phyloP scores from a whole-genome alignment of 2,888 invertebrate species.

The Pseudanteris insignis region DNA sequence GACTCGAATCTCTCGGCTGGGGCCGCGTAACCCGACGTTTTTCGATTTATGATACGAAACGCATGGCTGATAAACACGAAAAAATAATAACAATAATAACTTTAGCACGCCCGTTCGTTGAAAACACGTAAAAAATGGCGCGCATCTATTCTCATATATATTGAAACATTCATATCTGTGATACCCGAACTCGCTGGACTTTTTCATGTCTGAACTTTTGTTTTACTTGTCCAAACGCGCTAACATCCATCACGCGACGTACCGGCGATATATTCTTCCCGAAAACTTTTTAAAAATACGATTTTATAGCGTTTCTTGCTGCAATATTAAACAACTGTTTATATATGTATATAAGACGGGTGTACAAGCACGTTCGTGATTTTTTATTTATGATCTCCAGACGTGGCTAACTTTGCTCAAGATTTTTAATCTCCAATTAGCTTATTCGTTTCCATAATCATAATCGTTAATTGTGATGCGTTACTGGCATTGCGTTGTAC shows the following conservation, averaged over 20 bases:
- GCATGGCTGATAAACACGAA: slow-evolving; percentile 53
- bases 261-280: slow-evolving; percentile 40
- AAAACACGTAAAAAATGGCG: slow-evolving; percentile 50
- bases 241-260: slow-evolving; percentile 39
- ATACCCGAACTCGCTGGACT: slow-evolving; percentile 38
- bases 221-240: slow-evolving; percentile 39
- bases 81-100: slow-evolving; percentile 59
- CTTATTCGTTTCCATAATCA: not conserved
- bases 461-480: too few relatives aligned
- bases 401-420: slow-evolving; percentile 2
- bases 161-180: slow-evolving; percentile 40
- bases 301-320: slow-evolving; percentile 39
- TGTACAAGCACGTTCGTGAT: slow-evolving; percentile 25
- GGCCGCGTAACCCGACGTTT: slow-evolving; percentile 45
- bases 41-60: slow-evolving; percentile 56
- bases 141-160: slow-evolving; percentile 47
- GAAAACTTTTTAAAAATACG: slow-evolving; percentile 41
- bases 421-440: slow-evolving; percentile 6
- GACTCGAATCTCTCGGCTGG: slow-evolving; percentile 28
- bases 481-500: not conserved
- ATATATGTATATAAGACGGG: slow-evolving; percentile 28
- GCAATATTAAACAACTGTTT: slow-evolving; percentile 42
- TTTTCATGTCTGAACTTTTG: slow-evolving; percentile 44
- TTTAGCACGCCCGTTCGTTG: slow-evolving; percentile 41
- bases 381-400: slow-evolving; percentile 30